Evolutionary conservation across 2,888 invertebrate species (phyloP), one percentile per base, ranked within the genome.

Genomic region (Standfussiana lucernea): DNA sequence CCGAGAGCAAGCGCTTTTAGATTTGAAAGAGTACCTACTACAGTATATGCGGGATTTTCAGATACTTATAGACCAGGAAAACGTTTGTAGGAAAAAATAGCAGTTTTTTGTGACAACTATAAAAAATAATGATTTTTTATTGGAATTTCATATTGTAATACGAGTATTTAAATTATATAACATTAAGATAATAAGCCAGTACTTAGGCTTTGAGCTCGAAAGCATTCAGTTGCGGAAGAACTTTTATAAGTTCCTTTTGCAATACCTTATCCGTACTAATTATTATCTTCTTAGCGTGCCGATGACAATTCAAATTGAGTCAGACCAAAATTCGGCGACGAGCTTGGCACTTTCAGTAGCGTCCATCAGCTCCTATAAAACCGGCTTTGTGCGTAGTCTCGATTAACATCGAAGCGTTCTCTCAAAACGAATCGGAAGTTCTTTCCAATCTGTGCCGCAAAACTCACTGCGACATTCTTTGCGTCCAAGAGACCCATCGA

Each of bases 1-100:
- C 90, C 88, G 88, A 90, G 91, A 91, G 92, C 93, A 92, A 94
- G 93, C 94, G 93, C 94, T 95, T 95, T 95, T 94, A 94, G 93
- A 95, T 94, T 94, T 93, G 92, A 94, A 94, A 95, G 94, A 95
- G 93, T 93, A 92, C 90, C 89, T 90, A 81, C 72, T 87, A 81
- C 80, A 93, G 94, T 92, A 93, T 89, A 93, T 45, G 82, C 15
- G 0, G 79, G 85, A 53, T 35, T 83, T 86, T 45, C 65, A 92
- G 91, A 64, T 64, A 64, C 32, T 28, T 21, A 8, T 35, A 61
- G 10, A 21, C 2, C 61, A 61, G 61, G 61, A 35, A 61, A 61
- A 10, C 10, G 21, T 35, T 61, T 35, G 1, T 6, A 28, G 24
- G 8, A 28, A 18, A 56, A 56, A 18, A 28, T 28, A 15, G 1